Evolutionary conservation across 2,113 vertebrate species (phyloP).

Genomic region (Protobothrops flavoviridis): DNA sequence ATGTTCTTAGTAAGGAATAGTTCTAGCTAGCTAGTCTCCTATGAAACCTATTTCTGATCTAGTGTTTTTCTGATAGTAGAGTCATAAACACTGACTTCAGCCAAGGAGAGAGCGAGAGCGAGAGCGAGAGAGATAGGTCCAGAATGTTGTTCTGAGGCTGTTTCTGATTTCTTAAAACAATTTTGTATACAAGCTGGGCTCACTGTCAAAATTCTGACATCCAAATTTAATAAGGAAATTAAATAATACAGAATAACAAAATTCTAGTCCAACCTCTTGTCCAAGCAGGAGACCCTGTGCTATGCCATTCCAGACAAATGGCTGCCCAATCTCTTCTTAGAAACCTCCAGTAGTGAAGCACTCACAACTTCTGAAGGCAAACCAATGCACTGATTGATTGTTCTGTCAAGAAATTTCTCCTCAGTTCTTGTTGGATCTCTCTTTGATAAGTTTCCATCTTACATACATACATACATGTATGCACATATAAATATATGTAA

Average conservation of each 20-base stretch:
- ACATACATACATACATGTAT: no score
- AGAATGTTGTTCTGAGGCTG: neutral
- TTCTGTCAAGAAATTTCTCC: neutral
- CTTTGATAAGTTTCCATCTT: neutral
- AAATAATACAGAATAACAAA: neutral
- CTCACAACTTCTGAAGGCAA: neutral
- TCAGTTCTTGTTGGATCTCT: neutral
- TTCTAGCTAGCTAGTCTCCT: neutral
- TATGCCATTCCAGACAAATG: neutral
- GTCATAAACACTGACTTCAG: neutral
- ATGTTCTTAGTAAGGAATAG: neutral
- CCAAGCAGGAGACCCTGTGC: neutral
- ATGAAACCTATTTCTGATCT: neutral
- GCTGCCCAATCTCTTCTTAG: neutral
- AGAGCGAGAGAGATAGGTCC: neutral
- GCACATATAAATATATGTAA: no score
- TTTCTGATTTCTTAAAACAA: neutral
- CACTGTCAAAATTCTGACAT: neutral
- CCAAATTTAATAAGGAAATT: neutral
- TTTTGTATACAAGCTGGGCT: neutral
- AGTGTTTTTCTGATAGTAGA: neutral
- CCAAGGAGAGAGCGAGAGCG: neutral
- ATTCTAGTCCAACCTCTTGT: neutral
- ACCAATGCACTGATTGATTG: neutral
- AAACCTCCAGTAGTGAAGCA: neutral